Evolutionary conservation across 2,113 vertebrate species (phyloP), one percentile per base, ranked within the genome.

Genomic region (Hippoglossus stenolepis): DNA sequence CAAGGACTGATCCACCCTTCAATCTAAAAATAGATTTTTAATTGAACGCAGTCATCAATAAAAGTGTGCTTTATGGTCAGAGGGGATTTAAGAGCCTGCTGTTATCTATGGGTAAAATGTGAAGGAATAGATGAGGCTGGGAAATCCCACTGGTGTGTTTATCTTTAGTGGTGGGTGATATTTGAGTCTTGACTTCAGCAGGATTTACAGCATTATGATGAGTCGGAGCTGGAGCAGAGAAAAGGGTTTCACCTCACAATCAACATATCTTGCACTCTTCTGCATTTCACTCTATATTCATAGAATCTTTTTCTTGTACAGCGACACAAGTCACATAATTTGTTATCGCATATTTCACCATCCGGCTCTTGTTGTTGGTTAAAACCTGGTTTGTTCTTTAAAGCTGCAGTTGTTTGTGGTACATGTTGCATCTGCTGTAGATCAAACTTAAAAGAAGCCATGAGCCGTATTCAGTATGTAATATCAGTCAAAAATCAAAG

Each of bases 81-180:
- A 67, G 54, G 67, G 60, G 26, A n/a, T 28, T 67, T 3, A 43
- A 10, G 5, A 54, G 14, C 21, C 7, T 56, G 24, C 24, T 10
- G 13, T 75, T n/a, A 63, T 70, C 57, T 70, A 2, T 20, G 43
- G 54, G 14, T 31, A 28, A 59, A 54, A 45, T 45, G 43, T 45
- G 13, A 45, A 45, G 43, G 43, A 45, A 15, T 12, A 15, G 43
- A 13, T 4, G 15, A 56, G 45, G 43, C 21, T 17, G 13, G 21
- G 12, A 26, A 64, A 45, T 69, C 45, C 64, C 59, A 53, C 26
- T 10, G 62, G 8, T 66, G 14, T 74, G 43, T 51, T 51, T 51
- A 15, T 18, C 15, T 51, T 5, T 45, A 45, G 13, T 12, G 12
- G 43, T 45, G 43, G 43, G 11, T 45, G 38, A 7, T 11, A 8